Evolutionary conservation across 2,888 invertebrate genomes (phyloP).

Genomic region (Pachycephus smyrnensis): DNA sequence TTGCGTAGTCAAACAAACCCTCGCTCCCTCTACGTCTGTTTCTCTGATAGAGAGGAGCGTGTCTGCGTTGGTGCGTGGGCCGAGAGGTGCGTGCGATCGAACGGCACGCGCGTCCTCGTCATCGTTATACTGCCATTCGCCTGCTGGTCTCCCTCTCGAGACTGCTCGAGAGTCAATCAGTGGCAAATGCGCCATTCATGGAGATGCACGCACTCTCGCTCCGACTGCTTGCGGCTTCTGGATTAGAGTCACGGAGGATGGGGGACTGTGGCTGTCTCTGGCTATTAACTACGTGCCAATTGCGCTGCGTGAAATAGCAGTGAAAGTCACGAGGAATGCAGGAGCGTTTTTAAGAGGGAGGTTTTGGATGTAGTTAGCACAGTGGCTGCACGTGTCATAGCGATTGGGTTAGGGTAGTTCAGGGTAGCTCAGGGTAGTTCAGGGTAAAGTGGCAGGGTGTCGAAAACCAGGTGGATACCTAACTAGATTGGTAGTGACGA

Average conservation of each 20-base stretch:
- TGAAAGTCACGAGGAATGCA: neutral
- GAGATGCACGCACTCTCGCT: neutral
- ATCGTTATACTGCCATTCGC: neutral
- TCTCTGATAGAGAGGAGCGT: neutral
- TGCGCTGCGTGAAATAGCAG: neutral
- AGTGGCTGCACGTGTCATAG: neutral
- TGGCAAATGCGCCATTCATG: neutral
- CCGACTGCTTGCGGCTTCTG: neutral
- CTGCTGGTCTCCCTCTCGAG: neutral
- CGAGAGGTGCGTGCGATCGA: conserved; percentile 16
- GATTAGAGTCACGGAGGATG: neutral
- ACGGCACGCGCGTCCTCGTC: conserved; percentile 15
- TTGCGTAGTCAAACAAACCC: conserved; percentile 51
- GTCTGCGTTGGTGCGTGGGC: conserved; percentile 40
- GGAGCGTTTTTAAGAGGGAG: neutral
- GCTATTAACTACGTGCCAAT: neutral
- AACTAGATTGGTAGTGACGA: too few relatives aligned
- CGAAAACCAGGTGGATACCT: neutral
- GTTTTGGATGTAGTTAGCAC: neutral
- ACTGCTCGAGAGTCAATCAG: neutral
- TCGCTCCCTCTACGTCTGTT: conserved; percentile 17
- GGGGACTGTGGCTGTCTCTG: neutral
- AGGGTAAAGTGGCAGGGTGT: neutral
- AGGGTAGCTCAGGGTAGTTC: too few relatives aligned
- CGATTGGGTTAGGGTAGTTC: neutral